A percentile compares a stretch with the other conserved stretches of the same genome.
Evolutionary conservation across 2,113 vertebrate genomes (phyloP).

Genomic region (Pterophyllum scalare): DNA sequence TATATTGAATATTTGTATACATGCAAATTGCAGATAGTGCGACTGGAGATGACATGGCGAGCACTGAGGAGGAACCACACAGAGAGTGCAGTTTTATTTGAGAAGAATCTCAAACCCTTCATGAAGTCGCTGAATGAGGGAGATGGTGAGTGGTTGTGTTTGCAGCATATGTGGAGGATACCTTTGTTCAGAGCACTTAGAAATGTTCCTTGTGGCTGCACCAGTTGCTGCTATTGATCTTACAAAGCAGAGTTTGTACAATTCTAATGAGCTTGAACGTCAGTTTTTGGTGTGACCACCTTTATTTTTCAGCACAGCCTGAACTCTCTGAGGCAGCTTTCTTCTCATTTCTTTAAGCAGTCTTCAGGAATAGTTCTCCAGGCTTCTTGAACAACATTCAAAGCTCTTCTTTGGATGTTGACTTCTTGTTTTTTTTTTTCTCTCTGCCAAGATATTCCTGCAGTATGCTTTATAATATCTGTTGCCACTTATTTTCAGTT

Average conservation of each 20-base stretch:
- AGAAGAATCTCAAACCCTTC: constrained; percentile 89
- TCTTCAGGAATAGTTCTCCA: neutral
- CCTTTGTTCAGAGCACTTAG: neutral
- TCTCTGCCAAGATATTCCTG: neutral
- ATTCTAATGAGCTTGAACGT: neutral
- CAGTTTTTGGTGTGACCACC: too few species aligned
- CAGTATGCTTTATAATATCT: neutral
- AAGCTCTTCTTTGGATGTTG: neutral
- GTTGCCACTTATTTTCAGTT: neutral
- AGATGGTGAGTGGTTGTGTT: constrained; percentile 72
- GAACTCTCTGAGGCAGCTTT: neutral
- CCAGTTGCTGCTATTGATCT: too few species aligned
- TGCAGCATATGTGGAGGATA: neutral
- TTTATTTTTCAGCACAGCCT: neutral
- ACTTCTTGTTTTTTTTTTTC: neutral
- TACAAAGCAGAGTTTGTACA: neutral
- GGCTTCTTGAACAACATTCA: neutral
- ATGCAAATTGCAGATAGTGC: constrained; percentile 74
- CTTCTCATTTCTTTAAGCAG: neutral
- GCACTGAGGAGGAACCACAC: constrained; percentile 86
- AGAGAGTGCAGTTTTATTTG: constrained; percentile 83
- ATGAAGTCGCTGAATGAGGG: constrained; percentile 83
- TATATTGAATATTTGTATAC: constrained; percentile 1
- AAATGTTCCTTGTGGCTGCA: neutral
- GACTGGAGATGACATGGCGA: constrained; percentile 88